Conservation (phyloP, 2,113 vertebrate species). For the Clarias gariepinus region DNA sequence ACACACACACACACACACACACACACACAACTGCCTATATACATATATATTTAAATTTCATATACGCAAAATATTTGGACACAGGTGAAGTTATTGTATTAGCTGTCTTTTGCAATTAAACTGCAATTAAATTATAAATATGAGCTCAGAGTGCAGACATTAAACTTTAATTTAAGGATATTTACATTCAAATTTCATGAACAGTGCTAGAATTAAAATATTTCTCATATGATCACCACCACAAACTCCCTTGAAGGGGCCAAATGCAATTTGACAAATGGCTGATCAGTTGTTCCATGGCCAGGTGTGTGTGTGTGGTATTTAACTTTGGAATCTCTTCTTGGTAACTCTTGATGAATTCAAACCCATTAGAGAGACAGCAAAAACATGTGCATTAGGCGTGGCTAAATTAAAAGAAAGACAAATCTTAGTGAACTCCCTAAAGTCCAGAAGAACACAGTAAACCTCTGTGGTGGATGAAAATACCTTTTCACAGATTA, state of each 20-base stretch:
- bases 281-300: too few species aligned
- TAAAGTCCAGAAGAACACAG: too few species aligned
- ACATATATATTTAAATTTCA: neutral
- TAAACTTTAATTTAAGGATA: neutral
- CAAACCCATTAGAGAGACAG: neutral
- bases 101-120: neutral
- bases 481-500: too few species aligned
- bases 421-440: too few species aligned
- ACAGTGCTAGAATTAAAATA: neutral
- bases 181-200: neutral
- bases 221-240: neutral
- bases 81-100: neutral
- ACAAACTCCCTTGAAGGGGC: too few species aligned
- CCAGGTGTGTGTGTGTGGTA: too few species aligned
- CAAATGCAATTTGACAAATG: too few species aligned
- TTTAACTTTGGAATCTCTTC: too few species aligned
- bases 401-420: too few species aligned
- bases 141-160: neutral
- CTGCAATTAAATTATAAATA: neutral
- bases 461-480: too few species aligned
- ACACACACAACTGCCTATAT: neutral
- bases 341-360: neutral
- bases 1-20: slow-evolving; percentile 2
- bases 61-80: neutral
- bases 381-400: neutral